phyloP scores from a whole-genome alignment of 2,888 invertebrate species.

The Hecatera dysodea region DNA sequence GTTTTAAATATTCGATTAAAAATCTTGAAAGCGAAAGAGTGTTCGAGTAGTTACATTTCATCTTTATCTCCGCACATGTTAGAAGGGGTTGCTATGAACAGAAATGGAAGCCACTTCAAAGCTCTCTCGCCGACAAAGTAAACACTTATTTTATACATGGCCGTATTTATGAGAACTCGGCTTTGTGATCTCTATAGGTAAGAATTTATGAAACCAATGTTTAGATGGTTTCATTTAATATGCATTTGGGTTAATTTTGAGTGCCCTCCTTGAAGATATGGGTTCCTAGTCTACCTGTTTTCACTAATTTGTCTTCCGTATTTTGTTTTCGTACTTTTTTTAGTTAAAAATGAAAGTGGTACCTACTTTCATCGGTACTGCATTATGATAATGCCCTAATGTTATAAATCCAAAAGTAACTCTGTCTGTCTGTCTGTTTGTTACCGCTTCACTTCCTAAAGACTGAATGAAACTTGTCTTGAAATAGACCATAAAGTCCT shows the following conservation, averaged over 20 bases:
- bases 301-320: background rate
- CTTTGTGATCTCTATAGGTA: conserved; percentile 77
- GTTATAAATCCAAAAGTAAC: too few relatives aligned
- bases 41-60: conserved; percentile 70
- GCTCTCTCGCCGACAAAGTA: conserved; percentile 81
- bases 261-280: conserved; percentile 34
- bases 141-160: conserved; percentile 84
- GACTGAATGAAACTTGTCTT: too few relatives aligned
- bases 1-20: conserved; percentile 65
- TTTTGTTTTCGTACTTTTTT: conserved; percentile 6
- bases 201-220: conserved; percentile 48
- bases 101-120: conserved; percentile 89
- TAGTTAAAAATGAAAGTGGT: too few relatives aligned
- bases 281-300: conserved; percentile 34
- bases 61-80: conserved; percentile 80
- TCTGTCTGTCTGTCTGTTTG: too few relatives aligned
- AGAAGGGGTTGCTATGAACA: conserved; percentile 86
- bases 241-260: conserved; percentile 62
- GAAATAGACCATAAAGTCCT: too few relatives aligned
- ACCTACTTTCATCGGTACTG: too few relatives aligned
- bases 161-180: conserved; percentile 81
- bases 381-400: too few relatives aligned
- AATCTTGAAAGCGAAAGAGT: conserved; percentile 68
- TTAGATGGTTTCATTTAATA: conserved; percentile 35
- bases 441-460: too few relatives aligned